Evolutionary conservation across 2,113 vertebrate genomes (phyloP).

Genomic region (Passer montanus): DNA sequence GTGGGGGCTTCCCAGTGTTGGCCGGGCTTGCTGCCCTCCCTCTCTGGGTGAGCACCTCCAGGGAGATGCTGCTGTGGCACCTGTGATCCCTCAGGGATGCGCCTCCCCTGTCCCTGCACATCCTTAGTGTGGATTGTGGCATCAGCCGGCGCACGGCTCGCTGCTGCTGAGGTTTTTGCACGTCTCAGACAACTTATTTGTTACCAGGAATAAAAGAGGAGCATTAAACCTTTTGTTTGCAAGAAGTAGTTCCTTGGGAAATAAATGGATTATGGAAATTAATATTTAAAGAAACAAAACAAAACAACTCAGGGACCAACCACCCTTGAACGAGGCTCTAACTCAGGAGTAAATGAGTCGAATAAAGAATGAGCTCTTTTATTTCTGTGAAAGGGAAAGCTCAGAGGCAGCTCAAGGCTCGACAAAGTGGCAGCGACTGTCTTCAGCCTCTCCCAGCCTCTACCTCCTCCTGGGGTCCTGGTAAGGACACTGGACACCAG

Average conservation of each 20-base stretch:
- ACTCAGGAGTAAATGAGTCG: conserved; percentile 24
- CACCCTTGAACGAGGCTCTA: conserved; percentile 49
- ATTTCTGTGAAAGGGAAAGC: not conserved
- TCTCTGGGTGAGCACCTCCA: accelerated
- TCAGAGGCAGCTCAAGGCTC: not conserved
- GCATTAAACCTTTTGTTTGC: conserved; percentile 44
- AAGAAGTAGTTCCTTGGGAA: conserved; percentile 46
- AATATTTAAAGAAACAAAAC: conserved; percentile 63
- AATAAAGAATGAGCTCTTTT: conserved; percentile 15
- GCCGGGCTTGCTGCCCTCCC: not conserved
- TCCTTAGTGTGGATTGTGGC: accelerated
- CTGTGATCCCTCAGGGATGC: not conserved
- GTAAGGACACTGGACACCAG: not conserved
- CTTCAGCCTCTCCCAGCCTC: not conserved
- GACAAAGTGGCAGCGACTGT: accelerated
- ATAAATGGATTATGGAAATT: conserved; percentile 62
- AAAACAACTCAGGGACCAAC: conserved; percentile 39
- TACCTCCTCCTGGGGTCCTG: not conserved
- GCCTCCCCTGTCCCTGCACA: accelerated
- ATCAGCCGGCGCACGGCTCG: not conserved
- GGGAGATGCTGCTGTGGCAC: not conserved
- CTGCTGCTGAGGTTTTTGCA: not conserved
- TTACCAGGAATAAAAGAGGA: conserved; percentile 38
- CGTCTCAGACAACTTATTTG: conserved; percentile 32
- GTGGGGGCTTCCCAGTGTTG: not conserved